A percentile compares a stretch with the other conserved stretches of the same genome.
These are phyloP conservation scores for Heliconius himera DNA, from an alignment of 1,140 invertebrate genomes.

Conservation along the genomic window DNA sequence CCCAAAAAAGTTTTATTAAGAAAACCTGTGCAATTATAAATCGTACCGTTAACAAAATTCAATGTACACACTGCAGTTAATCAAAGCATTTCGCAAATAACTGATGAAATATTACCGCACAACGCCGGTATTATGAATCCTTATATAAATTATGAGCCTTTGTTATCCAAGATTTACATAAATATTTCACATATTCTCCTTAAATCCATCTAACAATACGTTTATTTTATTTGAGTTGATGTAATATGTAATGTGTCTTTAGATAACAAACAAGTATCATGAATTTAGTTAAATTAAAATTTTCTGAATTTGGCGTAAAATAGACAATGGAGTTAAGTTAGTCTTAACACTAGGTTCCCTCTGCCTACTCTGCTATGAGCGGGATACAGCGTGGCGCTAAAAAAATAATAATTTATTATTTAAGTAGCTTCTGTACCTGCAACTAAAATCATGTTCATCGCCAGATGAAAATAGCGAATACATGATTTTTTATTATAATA, in stretches of 20 bases:
- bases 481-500: too few species aligned
- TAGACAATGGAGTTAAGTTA: too few species aligned
- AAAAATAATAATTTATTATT: too few species aligned
- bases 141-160: background rate
- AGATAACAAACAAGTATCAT: too few species aligned
- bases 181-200: background rate
- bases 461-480: too few species aligned
- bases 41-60: background rate
- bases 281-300: too few species aligned
- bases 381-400: too few species aligned
- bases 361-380: too few species aligned
- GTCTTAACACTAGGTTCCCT: too few species aligned
- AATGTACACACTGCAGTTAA: background rate
- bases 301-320: too few species aligned
- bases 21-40: background rate
- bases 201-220: background rate
- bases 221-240: background rate
- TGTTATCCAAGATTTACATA: conserved; percentile 6
- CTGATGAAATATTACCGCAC: background rate
- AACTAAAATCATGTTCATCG: too few species aligned
- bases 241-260: background rate
- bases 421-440: too few species aligned
- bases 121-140: background rate
- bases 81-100: background rate
- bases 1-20: background rate